phyloP scores from a whole-genome alignment of 2,888 invertebrate genomes.

The Euproctis similis region DNA sequence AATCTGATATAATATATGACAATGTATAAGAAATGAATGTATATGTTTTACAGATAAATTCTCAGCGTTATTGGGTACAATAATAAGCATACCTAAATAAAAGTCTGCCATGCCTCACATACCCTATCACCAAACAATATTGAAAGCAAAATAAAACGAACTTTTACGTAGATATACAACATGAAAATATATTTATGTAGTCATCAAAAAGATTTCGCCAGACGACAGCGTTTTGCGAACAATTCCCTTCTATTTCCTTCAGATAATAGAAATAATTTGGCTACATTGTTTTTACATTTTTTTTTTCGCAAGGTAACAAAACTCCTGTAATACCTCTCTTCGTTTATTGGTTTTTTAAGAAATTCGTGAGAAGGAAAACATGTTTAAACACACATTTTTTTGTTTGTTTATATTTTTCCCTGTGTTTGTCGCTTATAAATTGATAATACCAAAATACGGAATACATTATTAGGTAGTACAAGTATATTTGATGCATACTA shows the following conservation, averaged over 20 bases:
- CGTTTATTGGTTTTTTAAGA: slow-evolving; percentile 18
- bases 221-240: slow-evolving; percentile 24
- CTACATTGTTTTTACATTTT: slow-evolving; percentile 23
- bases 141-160: slow-evolving; percentile 20
- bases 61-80: no score
- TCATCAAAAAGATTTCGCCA: slow-evolving; percentile 32
- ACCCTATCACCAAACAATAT: slow-evolving; percentile 19
- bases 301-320: slow-evolving; percentile 15
- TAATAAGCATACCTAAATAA: no score
- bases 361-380: slow-evolving; percentile 11
- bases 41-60: no score
- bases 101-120: slow-evolving; percentile 7
- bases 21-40: no score
- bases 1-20: no score
- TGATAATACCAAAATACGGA: no score
- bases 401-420: slow-evolving; percentile 7
- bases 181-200: slow-evolving; percentile 27
- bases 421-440: slow-evolving; percentile 5
- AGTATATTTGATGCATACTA: no score
- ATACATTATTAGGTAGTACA: no score
- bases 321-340: slow-evolving; percentile 15
- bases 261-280: slow-evolving; percentile 30
- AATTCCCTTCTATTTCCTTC: slow-evolving; percentile 23
- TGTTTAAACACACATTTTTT: slow-evolving; percentile 9
- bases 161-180: slow-evolving; percentile 14